phyloP scores from a whole-genome alignment of 2,888 invertebrate species.

The Sepioteuthis lessoniana region DNA sequence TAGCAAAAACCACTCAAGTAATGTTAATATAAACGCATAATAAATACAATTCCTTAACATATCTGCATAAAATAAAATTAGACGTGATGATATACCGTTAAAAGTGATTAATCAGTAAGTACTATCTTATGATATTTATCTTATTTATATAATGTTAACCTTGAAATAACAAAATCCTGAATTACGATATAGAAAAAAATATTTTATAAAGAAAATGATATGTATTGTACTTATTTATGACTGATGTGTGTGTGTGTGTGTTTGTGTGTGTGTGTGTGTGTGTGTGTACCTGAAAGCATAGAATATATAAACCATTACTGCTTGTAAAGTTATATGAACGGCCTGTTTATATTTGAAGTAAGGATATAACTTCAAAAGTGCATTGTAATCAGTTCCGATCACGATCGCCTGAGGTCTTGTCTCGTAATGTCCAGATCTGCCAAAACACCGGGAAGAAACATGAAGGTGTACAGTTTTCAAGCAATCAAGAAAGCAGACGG shows the following conservation, averaged over 20 bases:
- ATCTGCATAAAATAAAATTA: too few relatives aligned
- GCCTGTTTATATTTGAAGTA: background rate
- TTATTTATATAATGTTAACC: too few relatives aligned
- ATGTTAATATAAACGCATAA: too few relatives aligned
- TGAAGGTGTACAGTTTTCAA: background rate
- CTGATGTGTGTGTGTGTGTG: background rate
- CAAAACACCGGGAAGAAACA: background rate
- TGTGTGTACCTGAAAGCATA: background rate
- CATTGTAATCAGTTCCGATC: background rate
- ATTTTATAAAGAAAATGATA: too few relatives aligned
- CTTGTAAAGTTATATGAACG: background rate
- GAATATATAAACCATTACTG: background rate
- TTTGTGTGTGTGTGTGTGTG: background rate
- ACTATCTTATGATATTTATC: too few relatives aligned
- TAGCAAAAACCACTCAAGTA: too few relatives aligned
- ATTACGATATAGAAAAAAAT: too few relatives aligned
- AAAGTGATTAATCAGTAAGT: too few relatives aligned
- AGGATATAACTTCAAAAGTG: background rate
- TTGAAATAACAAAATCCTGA: too few relatives aligned
- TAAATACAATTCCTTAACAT: too few relatives aligned
- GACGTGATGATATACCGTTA: too few relatives aligned
- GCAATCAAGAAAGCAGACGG: background rate
- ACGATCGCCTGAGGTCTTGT: background rate
- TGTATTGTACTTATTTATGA: too few relatives aligned
- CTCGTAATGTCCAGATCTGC: background rate